Evolutionary conservation across 2,113 vertebrate species (phyloP), one percentile per base, ranked within the genome.

Genomic region (Phycodurus eques): DNA sequence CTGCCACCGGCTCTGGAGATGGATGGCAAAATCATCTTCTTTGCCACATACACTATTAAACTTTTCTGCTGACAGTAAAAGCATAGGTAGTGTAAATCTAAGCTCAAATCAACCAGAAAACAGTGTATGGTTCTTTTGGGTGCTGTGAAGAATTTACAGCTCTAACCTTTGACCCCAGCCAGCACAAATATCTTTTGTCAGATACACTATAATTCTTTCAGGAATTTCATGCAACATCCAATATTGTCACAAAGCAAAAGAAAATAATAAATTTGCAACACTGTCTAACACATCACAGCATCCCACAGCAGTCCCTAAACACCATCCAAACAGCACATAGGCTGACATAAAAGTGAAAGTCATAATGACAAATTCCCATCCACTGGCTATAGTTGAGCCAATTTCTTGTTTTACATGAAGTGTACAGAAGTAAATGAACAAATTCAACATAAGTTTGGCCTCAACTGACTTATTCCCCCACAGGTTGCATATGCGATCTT

Each of bases 61-160:
- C 65, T 65, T 57, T 73, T 80, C 76, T 74, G 61, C 75, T 82
- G 68, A 78, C 73, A 71, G 61, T 65, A 14, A 73, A 77, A 73
- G 11, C 51, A 63, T 35, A 5, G 44, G 12, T 35, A 83, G 71
- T 67, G 68, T 70, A 70, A 59, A 74, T 62, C 71, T 73, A 75
- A 73, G 70, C 51, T 20, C 35, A 39, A 77, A 72, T 75, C 72
- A 72, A 39, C 11, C 42, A 65, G 42, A 27, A 43, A 46, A 65
- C 11, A 6, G 13, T 59, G 13, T 27, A 27, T 59, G 56, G 27
- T 31, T 59, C 56, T 22, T 22, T 59, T 10, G 22, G 56, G 22
- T 59, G 11, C 5, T 59, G 56, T 31, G 56, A 65, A 65, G 44
- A n/a, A 44, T 65, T 42, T 46, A 22, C 20, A 5, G 1, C 0